Evolutionary conservation across 2,888 invertebrate species (phyloP), one percentile per base, ranked within the genome.

Genomic region (Amitus sp.): DNA sequence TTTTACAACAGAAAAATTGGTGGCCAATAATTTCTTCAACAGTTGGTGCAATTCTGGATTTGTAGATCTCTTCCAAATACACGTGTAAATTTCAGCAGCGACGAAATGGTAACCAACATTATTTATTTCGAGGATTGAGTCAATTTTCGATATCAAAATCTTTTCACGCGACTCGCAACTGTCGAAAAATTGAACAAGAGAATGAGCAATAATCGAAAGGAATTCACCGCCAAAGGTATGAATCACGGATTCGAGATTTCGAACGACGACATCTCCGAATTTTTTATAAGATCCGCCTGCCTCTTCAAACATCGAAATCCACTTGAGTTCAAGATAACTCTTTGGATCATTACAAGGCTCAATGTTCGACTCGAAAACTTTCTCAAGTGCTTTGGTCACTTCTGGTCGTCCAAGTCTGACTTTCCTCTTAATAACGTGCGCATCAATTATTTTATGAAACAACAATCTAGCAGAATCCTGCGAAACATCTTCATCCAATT

Each of bases 321-420:
- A 70, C 1, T 37, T 13, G 20, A 76, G 46, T n/a, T 20, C 1
- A 5, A 73, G 40, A 20, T 67, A 77, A 2, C 70, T 59, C 0
- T 2, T 30, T 0, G 63, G 50, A 17, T 68, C 70, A 43, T 67
- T 55, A 10, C 49, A 17, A 0, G 77, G 75, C 1, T 15, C 28
- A 1, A 75, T 23, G 0, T 63, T 39, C 0, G 39, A 12, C 0
- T 39, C 10, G 20, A 72, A 73, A 12, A 40, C 46, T 6, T 65
- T 20, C 6, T 68, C 17, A 1, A 71, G 33, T 1, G 34, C 47
- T 1, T 72, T 52, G 17, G 69, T 48, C 1, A 74, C 19, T 9
- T 5, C 18, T 0, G 13, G 0, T n/a, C 3, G 30, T 0, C 3
- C 40, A 13, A 10, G 33, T 27, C 56, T 66, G 12, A 1, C 4